Percentiles rank a stretch among this genome's conserved stretches.
These are phyloP conservation scores for Contarinia nasturtii DNA, from an alignment of 1,140 invertebrate species.

Conservation along the genomic window DNA sequence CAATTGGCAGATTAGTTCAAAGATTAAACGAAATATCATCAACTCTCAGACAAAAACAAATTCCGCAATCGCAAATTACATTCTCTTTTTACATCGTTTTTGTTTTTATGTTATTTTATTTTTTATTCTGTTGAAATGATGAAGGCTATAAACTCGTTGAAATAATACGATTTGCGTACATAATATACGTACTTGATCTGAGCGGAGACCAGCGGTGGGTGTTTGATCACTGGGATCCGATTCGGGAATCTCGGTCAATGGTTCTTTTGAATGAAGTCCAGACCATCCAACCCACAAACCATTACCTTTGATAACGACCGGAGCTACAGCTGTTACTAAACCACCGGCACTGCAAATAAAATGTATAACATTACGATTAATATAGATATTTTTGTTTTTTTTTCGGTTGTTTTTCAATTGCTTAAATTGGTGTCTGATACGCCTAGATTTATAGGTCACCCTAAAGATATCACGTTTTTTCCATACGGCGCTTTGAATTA, in stretches of 20 bases:
- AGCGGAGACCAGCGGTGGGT: slow-evolving; percentile 63
- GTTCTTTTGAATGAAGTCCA: slow-evolving; percentile 53
- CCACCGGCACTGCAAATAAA: slow-evolving; percentile 49
- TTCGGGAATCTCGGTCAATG: slow-evolving; percentile 58
- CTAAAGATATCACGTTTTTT: too few relatives aligned
- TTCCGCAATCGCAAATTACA: too few relatives aligned
- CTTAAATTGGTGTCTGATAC: neutral
- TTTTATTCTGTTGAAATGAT: too few relatives aligned
- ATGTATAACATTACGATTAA: too few relatives aligned
- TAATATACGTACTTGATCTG: slow-evolving; percentile 47
- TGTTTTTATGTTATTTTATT: too few relatives aligned
- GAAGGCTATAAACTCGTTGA: neutral
- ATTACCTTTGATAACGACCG: slow-evolving; percentile 63
- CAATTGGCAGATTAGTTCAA: neutral
- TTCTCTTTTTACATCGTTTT: too few relatives aligned
- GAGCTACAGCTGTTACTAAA: slow-evolving; percentile 74
- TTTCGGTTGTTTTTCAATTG: neutral
- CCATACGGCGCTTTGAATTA: too few relatives aligned
- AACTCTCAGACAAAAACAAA: neutral
- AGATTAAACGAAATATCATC: neutral
- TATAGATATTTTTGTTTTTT: too few relatives aligned
- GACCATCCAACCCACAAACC: slow-evolving; percentile 84
- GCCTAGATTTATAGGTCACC: neutral
- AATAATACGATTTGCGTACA: neutral
- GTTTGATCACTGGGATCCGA: slow-evolving; percentile 66